Percentiles rank a stretch among this genome's conserved stretches.
phyloP scores from a whole-genome alignment of 2,797 vertebrate genomes.

The Pangasius larnaudii region DNA sequence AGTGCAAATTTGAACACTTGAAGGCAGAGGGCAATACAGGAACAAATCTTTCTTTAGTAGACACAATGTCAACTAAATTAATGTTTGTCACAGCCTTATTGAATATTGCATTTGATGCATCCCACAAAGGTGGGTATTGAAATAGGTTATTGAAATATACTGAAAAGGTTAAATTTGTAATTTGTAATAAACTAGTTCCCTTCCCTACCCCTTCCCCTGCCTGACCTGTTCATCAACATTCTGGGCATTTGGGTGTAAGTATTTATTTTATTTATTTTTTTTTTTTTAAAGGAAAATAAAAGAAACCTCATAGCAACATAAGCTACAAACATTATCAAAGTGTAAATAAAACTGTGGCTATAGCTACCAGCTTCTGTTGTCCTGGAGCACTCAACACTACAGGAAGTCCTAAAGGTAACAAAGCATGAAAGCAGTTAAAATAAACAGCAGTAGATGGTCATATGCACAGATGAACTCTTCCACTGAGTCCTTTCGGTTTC shows the following conservation, averaged over 20 bases:
- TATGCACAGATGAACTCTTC: not conserved
- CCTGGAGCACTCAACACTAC: slow-evolving; percentile 3
- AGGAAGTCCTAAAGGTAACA: slow-evolving; percentile 19
- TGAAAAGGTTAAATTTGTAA: not conserved
- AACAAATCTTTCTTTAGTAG: not conserved
- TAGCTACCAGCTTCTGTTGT: slow-evolving; percentile 17
- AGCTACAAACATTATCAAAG: slow-evolving; percentile 24
- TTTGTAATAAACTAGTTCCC: not conserved
- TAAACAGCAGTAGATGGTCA: slow-evolving; percentile 20
- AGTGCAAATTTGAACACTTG: not conserved
- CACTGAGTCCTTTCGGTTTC: not conserved
- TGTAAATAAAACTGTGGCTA: slow-evolving; percentile 33
- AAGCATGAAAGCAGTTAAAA: slow-evolving; percentile 20
- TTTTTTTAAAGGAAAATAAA: no score
- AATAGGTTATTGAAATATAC: not conserved
- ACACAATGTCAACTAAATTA: not conserved
- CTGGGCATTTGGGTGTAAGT: not conserved
- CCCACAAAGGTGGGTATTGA: not conserved
- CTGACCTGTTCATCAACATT: not conserved
- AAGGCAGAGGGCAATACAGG: slow-evolving; percentile 3
- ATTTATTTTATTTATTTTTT: not conserved
- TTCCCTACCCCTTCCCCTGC: not conserved
- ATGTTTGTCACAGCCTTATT: not conserved
- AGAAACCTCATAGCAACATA: slow-evolving; percentile 31
- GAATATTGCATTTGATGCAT: not conserved